Evolutionary conservation across 2,113 vertebrate genomes (phyloP), one percentile per base, ranked within the genome.

Genomic region (Plotosus lineatus): DNA sequence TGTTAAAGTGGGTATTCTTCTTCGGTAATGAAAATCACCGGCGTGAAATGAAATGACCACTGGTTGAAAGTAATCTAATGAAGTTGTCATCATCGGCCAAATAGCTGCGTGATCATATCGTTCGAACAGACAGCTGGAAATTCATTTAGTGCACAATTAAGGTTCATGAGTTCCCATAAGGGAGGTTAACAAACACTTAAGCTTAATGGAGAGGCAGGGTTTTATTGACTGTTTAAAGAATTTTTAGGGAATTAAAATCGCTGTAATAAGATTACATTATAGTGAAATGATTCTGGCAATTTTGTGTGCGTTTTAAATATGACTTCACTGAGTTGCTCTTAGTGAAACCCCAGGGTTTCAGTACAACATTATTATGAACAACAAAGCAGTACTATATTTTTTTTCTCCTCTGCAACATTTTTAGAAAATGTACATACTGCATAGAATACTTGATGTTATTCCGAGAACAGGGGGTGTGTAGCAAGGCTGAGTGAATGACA

Each of bases 11-110:
- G 86, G 89, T 78, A 79, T 82, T 87, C 56, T 84, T 87, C 87
- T 83, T 85, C 87, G 90, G 90, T 92, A 92, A 93, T 93, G 93
- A 93, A 94, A 93, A 92, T 88, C 90, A 90, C 81, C 85, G 80
- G 89, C 89, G 90, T 91, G 91, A 92, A 92, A 93, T 92, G 88
- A 90, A 92, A 91, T 92, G 91, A 92, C 90, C 92, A 89, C 89
- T 89, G 87, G 90, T 88, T 87, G 83, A 87, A 90, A 89, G 89
- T 89, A 12, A 51, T 17, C 26, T 76, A 92, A 94, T 91, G 90
- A 92, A 88, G 89, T 87, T 82, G 86, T 87, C 83, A 87, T 89
- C 85, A 50, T 78, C 83, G 63, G 85, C 75, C n/a, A n/a, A n/a
- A 36, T 88, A 80, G 90, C 92, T 89, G 87, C 86, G 89, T 86